Percentiles rank a stretch among this genome's conserved stretches.
phyloP scores from a whole-genome alignment of 2,888 invertebrate species.

The Lepidochitona cinerea region DNA sequence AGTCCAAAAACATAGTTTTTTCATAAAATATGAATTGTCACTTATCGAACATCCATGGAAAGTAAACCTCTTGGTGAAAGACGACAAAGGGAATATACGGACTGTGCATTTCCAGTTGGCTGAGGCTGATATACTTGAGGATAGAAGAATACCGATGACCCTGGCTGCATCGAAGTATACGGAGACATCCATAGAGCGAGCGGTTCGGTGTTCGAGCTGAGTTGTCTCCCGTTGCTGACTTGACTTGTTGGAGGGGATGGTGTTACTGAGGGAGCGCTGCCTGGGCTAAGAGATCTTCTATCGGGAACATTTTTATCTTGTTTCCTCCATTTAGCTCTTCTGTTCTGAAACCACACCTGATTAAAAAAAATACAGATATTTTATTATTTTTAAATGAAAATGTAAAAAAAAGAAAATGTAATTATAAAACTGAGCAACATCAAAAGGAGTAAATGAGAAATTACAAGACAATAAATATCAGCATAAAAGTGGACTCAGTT shows the following conservation, averaged over 20 bases:
- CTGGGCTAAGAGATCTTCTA: neutral
- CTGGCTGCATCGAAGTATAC: neutral
- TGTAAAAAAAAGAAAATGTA: no score
- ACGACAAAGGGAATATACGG: neutral
- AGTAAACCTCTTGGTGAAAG: neutral
- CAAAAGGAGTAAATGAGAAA: no score
- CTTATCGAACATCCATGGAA: slow-evolving; percentile 2
- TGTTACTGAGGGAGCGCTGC: neutral
- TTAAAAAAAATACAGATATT: neutral
- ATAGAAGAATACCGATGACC: neutral
- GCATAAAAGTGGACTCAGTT: no score
- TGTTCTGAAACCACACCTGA: slow-evolving; percentile 6
- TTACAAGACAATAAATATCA: no score
- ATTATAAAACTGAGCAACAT: no score
- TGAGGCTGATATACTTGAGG: neutral
- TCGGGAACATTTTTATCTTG: neutral
- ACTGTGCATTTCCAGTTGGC: neutral
- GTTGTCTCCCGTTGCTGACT: neutral
- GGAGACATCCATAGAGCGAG: neutral
- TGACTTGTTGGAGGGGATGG: neutral
- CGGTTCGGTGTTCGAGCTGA: neutral
- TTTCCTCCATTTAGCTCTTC: slow-evolving; percentile 3
- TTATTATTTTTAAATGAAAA: no score
- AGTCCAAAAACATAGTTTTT: no score
- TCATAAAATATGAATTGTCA: no score